Evolutionary conservation across 2,113 vertebrate species (phyloP).

Genomic region (Nanorana parkeri): DNA sequence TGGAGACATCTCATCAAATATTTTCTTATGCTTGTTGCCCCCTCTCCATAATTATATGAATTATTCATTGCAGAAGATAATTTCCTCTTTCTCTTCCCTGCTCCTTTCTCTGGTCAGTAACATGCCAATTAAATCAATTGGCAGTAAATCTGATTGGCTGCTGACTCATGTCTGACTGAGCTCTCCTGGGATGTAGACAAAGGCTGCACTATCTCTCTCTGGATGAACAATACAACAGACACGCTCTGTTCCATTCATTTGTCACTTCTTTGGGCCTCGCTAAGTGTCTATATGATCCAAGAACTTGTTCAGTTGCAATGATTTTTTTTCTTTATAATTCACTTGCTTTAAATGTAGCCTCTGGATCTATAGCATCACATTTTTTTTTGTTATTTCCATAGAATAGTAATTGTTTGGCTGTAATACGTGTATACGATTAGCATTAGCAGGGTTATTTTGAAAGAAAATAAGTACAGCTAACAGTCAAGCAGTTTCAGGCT

Average conservation of each 20-base stretch:
- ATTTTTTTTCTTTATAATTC: background rate
- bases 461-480: background rate
- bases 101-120: conserved; percentile 80
- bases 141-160: conserved; percentile 89
- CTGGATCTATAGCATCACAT: background rate
- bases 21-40: conserved; percentile 28
- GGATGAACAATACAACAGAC: conserved; percentile 66
- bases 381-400: too few relatives aligned
- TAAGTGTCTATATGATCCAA: background rate
- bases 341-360: background rate
- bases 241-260: conserved; percentile 60
- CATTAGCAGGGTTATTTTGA: background rate
- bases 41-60: conserved; percentile 50
- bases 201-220: conserved; percentile 79
- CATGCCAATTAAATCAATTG: conserved; percentile 98
- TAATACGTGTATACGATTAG: background rate
- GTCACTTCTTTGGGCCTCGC: conserved; percentile 57
- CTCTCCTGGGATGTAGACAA: conserved; percentile 74
- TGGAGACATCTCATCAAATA: conserved; percentile 3
- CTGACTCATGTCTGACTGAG: conserved; percentile 89
- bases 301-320: background rate
- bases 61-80: conserved; percentile 49
- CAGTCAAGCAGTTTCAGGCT: background rate
- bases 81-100: conserved; percentile 63
- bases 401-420: too few relatives aligned